Conservation (phyloP, 2,797 vertebrate genomes). For the Petrocephalus sullivani region DNA sequence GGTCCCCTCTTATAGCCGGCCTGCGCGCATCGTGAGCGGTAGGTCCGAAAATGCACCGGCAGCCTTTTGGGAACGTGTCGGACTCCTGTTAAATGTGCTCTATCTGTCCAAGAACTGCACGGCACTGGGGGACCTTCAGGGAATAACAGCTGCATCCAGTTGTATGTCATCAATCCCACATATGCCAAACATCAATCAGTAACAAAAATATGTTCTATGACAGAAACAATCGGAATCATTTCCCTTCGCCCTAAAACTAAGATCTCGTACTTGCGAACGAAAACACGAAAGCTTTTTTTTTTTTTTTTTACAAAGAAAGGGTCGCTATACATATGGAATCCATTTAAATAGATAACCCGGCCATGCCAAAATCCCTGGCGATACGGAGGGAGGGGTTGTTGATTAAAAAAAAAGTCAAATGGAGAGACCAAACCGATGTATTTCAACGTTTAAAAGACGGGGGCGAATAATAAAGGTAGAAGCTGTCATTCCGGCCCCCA, state of each 20-base stretch:
- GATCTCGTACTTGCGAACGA: neutral
- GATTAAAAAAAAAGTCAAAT: neutral
- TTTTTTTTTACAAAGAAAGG: constrained; percentile 14
- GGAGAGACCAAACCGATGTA: neutral
- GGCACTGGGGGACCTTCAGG: neutral
- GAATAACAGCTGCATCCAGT: constrained; percentile 19
- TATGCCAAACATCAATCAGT: constrained; percentile 19
- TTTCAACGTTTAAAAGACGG: neutral
- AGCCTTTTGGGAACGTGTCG: constrained; percentile 24
- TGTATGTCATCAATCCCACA: constrained; percentile 27
- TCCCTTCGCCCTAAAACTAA: neutral
- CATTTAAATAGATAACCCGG: constrained; percentile 14
- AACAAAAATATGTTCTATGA: neutral
- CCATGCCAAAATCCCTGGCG: constrained; percentile 1
- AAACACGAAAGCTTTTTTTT: constrained; percentile 3
- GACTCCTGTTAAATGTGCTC: constrained; percentile 17
- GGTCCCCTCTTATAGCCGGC: constrained; percentile 11
- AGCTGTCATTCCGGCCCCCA: neutral
- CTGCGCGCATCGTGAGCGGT: constrained; percentile 26
- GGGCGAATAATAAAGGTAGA: neutral
- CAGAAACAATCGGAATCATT: constrained; percentile 1
- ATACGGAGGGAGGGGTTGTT: neutral
- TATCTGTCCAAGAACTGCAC: constrained; percentile 16
- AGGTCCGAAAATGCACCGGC: constrained; percentile 28
- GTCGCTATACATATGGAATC: constrained; percentile 27